Evolutionary conservation across 2,888 invertebrate species (phyloP).

Genomic region (Antitype chi): DNA sequence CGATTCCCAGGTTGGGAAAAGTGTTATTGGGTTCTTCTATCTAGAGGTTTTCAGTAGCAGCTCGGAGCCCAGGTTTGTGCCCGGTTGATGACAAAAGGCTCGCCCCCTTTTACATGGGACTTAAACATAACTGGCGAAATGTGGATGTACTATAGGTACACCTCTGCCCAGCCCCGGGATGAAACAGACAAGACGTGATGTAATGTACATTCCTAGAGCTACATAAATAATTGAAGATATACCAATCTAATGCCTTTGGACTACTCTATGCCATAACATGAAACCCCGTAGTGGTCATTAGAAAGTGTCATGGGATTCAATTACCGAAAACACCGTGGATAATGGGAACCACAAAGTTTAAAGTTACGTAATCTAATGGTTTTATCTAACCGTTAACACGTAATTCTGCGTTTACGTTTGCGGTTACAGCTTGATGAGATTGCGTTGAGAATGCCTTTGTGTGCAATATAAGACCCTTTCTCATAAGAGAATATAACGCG

Average conservation of each 20-base stretch:
- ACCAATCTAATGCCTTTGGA: neutral
- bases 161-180: too few relatives aligned
- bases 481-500: neutral
- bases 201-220: neutral
- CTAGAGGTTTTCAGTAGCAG: too few relatives aligned
- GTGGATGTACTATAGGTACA: too few relatives aligned
- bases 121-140: too few relatives aligned
- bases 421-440: constrained; percentile 37
- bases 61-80: too few relatives aligned
- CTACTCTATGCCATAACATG: neutral
- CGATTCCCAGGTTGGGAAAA: too few relatives aligned
- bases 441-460: constrained; percentile 9
- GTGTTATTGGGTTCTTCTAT: too few relatives aligned
- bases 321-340: constrained; percentile 57
- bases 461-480: neutral
- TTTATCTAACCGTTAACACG: constrained; percentile 13
- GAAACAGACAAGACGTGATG: too few relatives aligned
- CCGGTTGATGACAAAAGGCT: too few relatives aligned
- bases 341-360: constrained; percentile 34
- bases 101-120: too few relatives aligned
- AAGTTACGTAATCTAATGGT: constrained; percentile 39
- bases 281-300: constrained; percentile 51
- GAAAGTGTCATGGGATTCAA: constrained; percentile 63
- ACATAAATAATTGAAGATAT: neutral
- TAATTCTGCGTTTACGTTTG: constrained; percentile 26